Conservation (phyloP, 1,140 invertebrate genomes). For the Drosophila watanabei region DNA sequence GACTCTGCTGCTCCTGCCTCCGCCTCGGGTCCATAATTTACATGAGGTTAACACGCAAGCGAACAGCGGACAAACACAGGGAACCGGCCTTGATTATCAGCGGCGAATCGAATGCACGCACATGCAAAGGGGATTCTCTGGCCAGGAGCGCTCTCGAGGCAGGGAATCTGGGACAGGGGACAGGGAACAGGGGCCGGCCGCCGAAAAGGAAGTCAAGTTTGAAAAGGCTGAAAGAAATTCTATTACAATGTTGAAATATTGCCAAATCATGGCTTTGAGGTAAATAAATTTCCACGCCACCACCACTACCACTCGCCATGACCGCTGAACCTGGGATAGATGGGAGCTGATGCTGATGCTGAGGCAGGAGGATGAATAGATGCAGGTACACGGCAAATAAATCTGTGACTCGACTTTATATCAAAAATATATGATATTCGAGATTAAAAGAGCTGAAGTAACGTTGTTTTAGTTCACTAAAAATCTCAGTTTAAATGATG, state of each 20-base stretch:
- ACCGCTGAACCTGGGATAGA: slow-evolving; percentile 69
- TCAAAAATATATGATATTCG: not conserved
- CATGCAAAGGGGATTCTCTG: slow-evolving; percentile 21
- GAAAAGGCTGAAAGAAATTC: slow-evolving; percentile 70
- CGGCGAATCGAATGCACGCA: slow-evolving; percentile 72
- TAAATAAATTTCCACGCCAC: slow-evolving; percentile 80
- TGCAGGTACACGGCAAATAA: slow-evolving; percentile 33
- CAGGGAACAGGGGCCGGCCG: slow-evolving; percentile 8
- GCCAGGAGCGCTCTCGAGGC: not conserved
- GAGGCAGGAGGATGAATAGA: slow-evolving; percentile 25
- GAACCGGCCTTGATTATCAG: slow-evolving; percentile 77
- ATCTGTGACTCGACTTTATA: too few species aligned
- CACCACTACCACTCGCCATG: slow-evolving; percentile 57
- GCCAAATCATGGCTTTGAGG: slow-evolving; percentile 81
- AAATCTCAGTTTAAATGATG: not conserved
- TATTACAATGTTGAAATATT: slow-evolving; percentile 83
- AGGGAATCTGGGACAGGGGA: not conserved
- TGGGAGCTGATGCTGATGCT: slow-evolving; percentile 18
- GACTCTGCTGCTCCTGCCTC: slow-evolving; percentile 49
- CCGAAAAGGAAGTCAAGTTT: slow-evolving; percentile 63
- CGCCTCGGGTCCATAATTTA: slow-evolving; percentile 72
- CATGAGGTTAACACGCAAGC: slow-evolving; percentile 81
- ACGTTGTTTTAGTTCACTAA: not conserved
- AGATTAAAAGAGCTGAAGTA: not conserved
- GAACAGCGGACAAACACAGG: slow-evolving; percentile 46